Conservation (phyloP, 2,797 vertebrate species). For the Sebastes cheni region DNA sequence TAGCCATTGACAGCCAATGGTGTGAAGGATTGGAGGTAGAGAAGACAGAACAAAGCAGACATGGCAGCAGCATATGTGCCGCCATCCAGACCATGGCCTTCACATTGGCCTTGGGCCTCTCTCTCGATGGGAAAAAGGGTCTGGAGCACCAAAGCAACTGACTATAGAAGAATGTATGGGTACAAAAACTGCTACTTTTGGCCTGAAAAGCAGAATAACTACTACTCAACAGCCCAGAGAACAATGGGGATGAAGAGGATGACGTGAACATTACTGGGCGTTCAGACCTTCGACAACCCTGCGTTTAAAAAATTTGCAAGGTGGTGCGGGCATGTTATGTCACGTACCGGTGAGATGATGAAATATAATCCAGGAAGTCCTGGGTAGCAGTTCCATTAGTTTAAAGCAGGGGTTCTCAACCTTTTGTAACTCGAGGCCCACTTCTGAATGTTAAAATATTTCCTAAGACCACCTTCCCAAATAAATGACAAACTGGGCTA, state of each 20-base stretch:
- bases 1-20: conserved; percentile 58
- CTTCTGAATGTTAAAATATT: too few species aligned
- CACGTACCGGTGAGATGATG: background rate
- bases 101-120: conserved; percentile 27
- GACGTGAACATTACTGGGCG: background rate
- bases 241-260: background rate
- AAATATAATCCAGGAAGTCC: background rate
- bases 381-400: background rate
- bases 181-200: background rate
- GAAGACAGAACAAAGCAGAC: conserved; percentile 66
- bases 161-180: background rate
- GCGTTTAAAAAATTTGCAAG: background rate
- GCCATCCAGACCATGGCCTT: conserved; percentile 44
- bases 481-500: too few species aligned
- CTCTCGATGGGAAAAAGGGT: conserved; percentile 14
- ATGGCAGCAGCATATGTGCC: conserved; percentile 53
- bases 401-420: background rate
- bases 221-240: background rate
- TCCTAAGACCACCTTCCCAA: too few species aligned
- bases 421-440: too few species aligned
- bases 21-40: conserved; percentile 65
- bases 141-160: background rate
- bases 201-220: background rate
- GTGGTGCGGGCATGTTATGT: background rate
- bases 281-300: background rate